Evolutionary conservation across 2,113 vertebrate species (phyloP), one percentile per base, ranked within the genome.

Genomic region (Ifrita kowaldi): DNA sequence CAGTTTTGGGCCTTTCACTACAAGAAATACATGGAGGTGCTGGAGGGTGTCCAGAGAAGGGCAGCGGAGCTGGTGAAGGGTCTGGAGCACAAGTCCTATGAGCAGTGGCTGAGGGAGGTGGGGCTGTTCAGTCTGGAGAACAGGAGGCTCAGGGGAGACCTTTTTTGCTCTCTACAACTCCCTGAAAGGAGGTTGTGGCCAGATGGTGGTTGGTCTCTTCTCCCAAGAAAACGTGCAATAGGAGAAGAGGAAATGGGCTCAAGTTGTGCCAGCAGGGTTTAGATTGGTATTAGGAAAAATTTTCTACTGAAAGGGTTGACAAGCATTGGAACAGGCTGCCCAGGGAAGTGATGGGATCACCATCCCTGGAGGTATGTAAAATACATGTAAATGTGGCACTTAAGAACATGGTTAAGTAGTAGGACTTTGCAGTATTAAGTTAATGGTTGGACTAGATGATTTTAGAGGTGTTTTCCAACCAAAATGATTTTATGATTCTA

Each of bases 31-130:
- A 2, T 24, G 24, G 28, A 59, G 27, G 10, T 52, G 27, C 59
- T 73, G 60, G 33, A 52, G 33, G 0, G 0, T 17, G 44, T 24
- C 37, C 68, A 21, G 44, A n/a, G 77, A 16, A 67, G 39, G 23
- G 41, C 15, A 30, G 1, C 1, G 20, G 49, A 26, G 30, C 16
- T 53, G n/a, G 4, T 6, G 5, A 68, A 53, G 41, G 21, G 11
- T 6, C 24, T 68, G 47, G 47, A 68, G 21, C 33, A 44, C 37
- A 32, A 10, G 22, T 55, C 26, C 22, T 32, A 0, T 35, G n/a
- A 41, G 6, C 9, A 60, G 24, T 4, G 2, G 13, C 39, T 62
- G 64, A 70, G 41, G 41, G n/a, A 79, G n/a, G 19, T 82, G 60
- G 32, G 9, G 3, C 1, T 26, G 16, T n/a, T 76, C 11, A n/a